phyloP scores from a whole-genome alignment of 2,888 invertebrate species.

The Minunthozetes semirufus region DNA sequence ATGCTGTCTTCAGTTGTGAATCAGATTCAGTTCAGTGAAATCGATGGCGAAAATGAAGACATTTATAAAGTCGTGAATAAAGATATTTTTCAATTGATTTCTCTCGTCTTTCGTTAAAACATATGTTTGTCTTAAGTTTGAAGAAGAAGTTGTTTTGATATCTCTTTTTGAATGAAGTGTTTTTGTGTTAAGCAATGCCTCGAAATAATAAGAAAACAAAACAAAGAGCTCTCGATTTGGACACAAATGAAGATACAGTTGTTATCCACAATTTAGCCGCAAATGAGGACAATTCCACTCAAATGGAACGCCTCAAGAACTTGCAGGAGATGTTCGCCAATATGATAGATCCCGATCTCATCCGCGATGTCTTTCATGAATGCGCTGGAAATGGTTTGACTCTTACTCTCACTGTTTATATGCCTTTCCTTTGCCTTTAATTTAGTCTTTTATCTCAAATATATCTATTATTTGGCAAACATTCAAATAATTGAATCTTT shows the following conservation, averaged over 20 bases:
- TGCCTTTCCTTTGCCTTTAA: too few species aligned
- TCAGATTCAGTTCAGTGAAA: neutral
- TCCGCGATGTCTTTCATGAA: slow-evolving; percentile 45
- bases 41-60: neutral
- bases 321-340: slow-evolving; percentile 46
- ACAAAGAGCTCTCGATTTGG: neutral
- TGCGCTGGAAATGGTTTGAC: slow-evolving; percentile 45
- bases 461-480: neutral
- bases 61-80: neutral
- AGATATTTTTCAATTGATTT: neutral
- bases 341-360: slow-evolving; percentile 45
- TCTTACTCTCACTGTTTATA: too few species aligned
- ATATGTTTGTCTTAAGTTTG: neutral
- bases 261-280: slow-evolving; percentile 12
- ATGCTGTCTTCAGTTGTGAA: neutral
- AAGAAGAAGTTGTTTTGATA: neutral
- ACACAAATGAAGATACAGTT: slow-evolving; percentile 1
- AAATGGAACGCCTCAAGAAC: slow-evolving; percentile 39
- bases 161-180: too few species aligned
- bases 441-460: neutral
- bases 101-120: neutral
- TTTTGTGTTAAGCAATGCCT: neutral
- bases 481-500: neutral
- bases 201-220: slow-evolving; percentile 14
- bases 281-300: neutral